A percentile compares a stretch with the other conserved stretches of the same genome.
Conservation (phyloP, 2,113 vertebrate species). For the Reinhardtius hippoglossoides region DNA sequence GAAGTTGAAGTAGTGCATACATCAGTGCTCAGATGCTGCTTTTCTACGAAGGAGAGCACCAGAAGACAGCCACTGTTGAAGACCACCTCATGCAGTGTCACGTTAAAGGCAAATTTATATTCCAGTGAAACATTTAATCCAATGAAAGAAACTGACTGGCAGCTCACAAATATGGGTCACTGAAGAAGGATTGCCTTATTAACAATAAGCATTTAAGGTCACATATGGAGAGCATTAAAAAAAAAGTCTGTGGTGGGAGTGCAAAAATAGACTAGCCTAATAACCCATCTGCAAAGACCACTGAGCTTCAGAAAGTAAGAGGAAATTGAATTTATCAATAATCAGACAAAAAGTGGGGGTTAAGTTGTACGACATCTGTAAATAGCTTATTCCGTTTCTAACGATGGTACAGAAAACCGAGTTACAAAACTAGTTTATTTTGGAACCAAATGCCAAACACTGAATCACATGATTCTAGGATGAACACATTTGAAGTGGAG, state of each 20-base stretch:
- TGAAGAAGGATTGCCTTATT: too few species aligned
- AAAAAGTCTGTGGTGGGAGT: not conserved
- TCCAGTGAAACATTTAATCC: not conserved
- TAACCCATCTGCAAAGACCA: constrained; percentile 37
- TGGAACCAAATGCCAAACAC: constrained; percentile 9
- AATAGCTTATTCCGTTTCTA: constrained; percentile 6
- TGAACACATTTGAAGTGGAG: not conserved
- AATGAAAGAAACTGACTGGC: too few species aligned
- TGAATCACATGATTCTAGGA: not conserved
- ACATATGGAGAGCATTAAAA: too few species aligned
- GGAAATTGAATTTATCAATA: constrained; percentile 40
- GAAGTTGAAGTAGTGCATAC: too few species aligned
- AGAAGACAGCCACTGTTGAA: not conserved
- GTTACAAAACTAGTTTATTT: constrained; percentile 18
- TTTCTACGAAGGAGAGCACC: not conserved
- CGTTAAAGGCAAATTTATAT: not conserved
- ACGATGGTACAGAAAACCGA: constrained; percentile 19
- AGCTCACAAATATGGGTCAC: too few species aligned
- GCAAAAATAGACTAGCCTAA: not conserved
- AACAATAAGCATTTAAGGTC: too few species aligned
- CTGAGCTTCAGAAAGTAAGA: constrained; percentile 28
- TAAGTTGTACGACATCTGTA: not conserved
- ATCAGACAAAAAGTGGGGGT: constrained; percentile 26
- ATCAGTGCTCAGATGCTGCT: not conserved
- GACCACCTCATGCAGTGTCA: not conserved